A percentile compares a stretch with the other conserved stretches of the same genome.
Conservation (phyloP, 2,888 invertebrate species). For the Phalera bucephala region DNA sequence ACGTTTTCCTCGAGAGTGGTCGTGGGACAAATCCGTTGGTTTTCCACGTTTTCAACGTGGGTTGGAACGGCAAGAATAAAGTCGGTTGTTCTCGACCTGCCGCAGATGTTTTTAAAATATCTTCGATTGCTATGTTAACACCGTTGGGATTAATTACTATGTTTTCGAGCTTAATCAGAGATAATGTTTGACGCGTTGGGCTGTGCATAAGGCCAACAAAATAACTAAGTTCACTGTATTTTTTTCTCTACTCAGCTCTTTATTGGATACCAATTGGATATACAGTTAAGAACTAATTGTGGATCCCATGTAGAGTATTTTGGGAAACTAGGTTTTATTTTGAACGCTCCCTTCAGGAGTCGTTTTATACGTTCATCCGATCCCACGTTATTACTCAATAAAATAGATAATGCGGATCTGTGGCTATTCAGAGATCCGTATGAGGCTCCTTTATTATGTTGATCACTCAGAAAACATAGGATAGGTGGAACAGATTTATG, state of each 20-base stretch:
- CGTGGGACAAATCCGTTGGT: not conserved
- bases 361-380: slow-evolving; percentile 3
- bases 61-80: not conserved
- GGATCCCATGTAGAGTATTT: slow-evolving; percentile 13
- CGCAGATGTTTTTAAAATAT: not conserved
- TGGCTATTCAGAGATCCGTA: slow-evolving; percentile 6
- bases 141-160: not conserved
- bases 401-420: slow-evolving; percentile 4
- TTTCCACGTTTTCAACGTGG: not conserved
- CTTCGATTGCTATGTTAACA: not conserved
- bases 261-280: not conserved
- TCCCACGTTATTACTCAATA: slow-evolving; percentile 1
- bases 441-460: slow-evolving; percentile 1
- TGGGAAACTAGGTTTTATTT: slow-evolving; percentile 4
- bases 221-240: not conserved
- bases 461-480: slow-evolving; percentile 1
- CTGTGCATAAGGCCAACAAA: not conserved
- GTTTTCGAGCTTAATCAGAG: not conserved
- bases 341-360: slow-evolving; percentile 1
- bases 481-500: not conserved
- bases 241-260: not conserved
- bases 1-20: not conserved
- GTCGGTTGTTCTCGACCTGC: not conserved
- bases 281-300: not conserved
- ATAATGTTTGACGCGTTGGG: not conserved